Percentiles rank a stretch among this genome's conserved stretches.
These are phyloP conservation scores for Idaea aversata DNA, from an alignment of 2,888 invertebrate species.

Conservation along the genomic window DNA sequence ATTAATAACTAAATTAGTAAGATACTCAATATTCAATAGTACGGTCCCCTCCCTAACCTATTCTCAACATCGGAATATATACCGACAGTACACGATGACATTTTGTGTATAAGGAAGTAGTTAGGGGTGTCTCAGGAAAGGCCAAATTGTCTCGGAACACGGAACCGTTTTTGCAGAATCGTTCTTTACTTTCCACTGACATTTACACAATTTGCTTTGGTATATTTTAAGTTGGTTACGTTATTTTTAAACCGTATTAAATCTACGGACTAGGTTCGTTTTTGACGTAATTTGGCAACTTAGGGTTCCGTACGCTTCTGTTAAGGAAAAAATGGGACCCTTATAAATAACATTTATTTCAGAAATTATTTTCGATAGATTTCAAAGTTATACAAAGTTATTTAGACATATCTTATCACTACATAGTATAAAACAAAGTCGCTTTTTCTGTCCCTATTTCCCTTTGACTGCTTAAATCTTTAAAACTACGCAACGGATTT, in stretches of 20 bases:
- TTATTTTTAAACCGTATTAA: not conserved
- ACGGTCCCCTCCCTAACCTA: not conserved
- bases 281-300: too few species aligned
- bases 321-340: too few species aligned
- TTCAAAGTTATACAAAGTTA: too few species aligned
- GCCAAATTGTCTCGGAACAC: conserved; percentile 19
- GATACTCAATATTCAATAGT: not conserved
- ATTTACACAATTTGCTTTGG: conserved; percentile 9
- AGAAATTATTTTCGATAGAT: too few species aligned
- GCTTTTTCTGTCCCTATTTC: too few species aligned
- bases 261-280: not conserved
- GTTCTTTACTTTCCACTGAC: not conserved
- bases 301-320: too few species aligned
- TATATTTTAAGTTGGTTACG: not conserved
- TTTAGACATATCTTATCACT: too few species aligned
- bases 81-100: conserved; percentile 11
- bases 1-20: not conserved
- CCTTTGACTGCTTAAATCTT: too few species aligned
- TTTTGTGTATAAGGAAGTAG: conserved; percentile 23
- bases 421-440: too few species aligned
- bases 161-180: conserved; percentile 14
- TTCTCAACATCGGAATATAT: not conserved
- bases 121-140: conserved; percentile 21
- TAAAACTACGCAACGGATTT: too few species aligned
- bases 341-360: too few species aligned